Evolutionary conservation across 2,797 vertebrate genomes (phyloP).

Genomic region (Ammospiza maritima): DNA sequence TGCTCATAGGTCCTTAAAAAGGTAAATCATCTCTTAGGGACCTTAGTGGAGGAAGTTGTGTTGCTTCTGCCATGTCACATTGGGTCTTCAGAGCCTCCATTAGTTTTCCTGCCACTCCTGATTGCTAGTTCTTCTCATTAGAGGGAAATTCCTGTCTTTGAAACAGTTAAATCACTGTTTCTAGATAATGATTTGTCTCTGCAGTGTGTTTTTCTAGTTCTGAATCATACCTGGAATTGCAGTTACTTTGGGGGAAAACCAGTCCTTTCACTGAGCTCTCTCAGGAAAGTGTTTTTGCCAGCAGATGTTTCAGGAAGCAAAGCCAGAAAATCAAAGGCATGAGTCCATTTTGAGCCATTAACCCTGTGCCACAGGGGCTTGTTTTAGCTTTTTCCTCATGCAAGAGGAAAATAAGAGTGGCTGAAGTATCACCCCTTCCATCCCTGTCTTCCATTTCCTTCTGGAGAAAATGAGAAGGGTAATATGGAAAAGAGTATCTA

Average conservation of each 20-base stretch:
- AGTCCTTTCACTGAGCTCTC: not conserved
- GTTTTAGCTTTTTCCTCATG: slow-evolving; percentile 9
- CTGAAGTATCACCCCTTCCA: not conserved
- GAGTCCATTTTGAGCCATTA: slow-evolving; percentile 8
- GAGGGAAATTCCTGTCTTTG: not conserved
- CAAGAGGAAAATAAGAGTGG: not conserved
- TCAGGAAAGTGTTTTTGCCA: not conserved
- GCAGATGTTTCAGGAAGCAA: slow-evolving; percentile 6
- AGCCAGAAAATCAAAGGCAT: slow-evolving; percentile 34
- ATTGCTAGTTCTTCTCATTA: not conserved
- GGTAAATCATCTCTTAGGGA: not conserved
- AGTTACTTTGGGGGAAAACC: not conserved
- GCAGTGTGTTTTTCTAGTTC: not conserved
- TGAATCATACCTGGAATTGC: slow-evolving; percentile 4
- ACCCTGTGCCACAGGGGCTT: not conserved
- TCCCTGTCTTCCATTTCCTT: not conserved
- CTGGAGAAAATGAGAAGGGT: not conserved
- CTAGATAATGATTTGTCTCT: not conserved
- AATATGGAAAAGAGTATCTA: not conserved
- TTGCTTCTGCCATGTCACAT: not conserved
- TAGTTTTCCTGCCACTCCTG: not conserved
- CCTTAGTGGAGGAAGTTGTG: not conserved
- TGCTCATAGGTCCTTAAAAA: not conserved
- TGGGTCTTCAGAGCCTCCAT: not conserved
- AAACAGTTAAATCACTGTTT: not conserved